Evolutionary conservation across 1,140 invertebrate genomes (phyloP).

Genomic region (Nautilus pompilius): DNA sequence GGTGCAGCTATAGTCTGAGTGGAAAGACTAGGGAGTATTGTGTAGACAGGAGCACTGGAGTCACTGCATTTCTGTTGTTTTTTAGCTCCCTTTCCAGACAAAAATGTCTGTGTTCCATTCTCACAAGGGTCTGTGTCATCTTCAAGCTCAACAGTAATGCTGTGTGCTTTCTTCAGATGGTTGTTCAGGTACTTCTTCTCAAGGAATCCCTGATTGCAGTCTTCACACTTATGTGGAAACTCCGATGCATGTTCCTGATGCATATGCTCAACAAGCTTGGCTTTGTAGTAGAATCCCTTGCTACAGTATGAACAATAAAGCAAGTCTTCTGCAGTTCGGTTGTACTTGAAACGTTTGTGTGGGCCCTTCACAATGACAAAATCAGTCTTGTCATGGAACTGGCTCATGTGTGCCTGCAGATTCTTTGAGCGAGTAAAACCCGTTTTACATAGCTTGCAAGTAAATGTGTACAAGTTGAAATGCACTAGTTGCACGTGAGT

Average conservation of each 20-base stretch:
- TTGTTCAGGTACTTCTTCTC: slow-evolving; percentile 24
- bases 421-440: slow-evolving; percentile 20
- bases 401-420: slow-evolving; percentile 28
- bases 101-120: too few relatives aligned
- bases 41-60: neutral
- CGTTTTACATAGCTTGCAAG: slow-evolving; percentile 26
- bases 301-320: slow-evolving; percentile 34
- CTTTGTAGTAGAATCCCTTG: slow-evolving; percentile 33
- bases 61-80: neutral
- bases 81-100: neutral
- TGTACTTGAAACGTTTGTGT: slow-evolving; percentile 24
- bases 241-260: slow-evolving; percentile 29
- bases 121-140: too few relatives aligned
- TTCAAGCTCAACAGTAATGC: neutral
- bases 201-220: slow-evolving; percentile 38
- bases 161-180: slow-evolving; percentile 28
- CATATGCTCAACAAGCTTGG: slow-evolving; percentile 36
- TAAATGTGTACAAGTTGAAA: slow-evolving; percentile 31
- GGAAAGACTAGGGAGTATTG: neutral
- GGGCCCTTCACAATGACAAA: slow-evolving; percentile 8
- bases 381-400: slow-evolving; percentile 18
- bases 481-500: slow-evolving; percentile 34
- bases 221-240: slow-evolving; percentile 31
- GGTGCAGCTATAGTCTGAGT: neutral
- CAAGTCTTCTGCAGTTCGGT: slow-evolving; percentile 25